A percentile compares a stretch with the other conserved stretches of the same genome.
Conservation (phyloP, 2,888 invertebrate species). For the Labia minor region DNA sequence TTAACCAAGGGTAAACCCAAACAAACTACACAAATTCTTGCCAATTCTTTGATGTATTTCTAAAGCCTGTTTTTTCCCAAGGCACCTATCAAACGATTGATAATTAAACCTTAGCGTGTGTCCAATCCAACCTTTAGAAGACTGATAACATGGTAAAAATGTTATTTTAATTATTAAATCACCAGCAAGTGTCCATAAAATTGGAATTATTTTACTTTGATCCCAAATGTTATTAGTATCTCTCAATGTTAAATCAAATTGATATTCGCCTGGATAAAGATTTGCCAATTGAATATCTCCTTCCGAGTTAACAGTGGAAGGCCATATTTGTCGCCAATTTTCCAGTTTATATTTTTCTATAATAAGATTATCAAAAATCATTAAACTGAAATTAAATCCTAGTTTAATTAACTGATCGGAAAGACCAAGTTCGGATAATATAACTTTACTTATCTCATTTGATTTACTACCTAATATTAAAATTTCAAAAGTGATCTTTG, state of each 20-base stretch:
- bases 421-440: not conserved
- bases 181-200: slow-evolving; percentile 34
- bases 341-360: slow-evolving; percentile 22
- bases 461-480: slow-evolving; percentile 15
- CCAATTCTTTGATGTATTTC: slow-evolving; percentile 34
- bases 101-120: slow-evolving; percentile 36
- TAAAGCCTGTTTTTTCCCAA: slow-evolving; percentile 34
- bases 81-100: slow-evolving; percentile 33
- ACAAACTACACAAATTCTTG: slow-evolving; percentile 27
- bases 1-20: slow-evolving; percentile 21
- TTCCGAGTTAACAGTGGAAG: slow-evolving; percentile 9
- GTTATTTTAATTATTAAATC: slow-evolving; percentile 32
- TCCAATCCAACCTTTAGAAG: slow-evolving; percentile 29
- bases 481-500: slow-evolving; percentile 8
- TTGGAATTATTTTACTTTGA: slow-evolving; percentile 29
- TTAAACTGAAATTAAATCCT: not conserved
- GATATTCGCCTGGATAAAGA: slow-evolving; percentile 30
- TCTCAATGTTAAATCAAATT: slow-evolving; percentile 34
- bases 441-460: slow-evolving; percentile 25
- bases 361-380: slow-evolving; percentile 21
- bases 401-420: not conserved
- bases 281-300: slow-evolving; percentile 17
- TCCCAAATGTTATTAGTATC: not conserved
- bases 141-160: slow-evolving; percentile 32
- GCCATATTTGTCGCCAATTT: slow-evolving; percentile 27